Percentiles rank a stretch among this genome's conserved stretches.
phyloP scores from a whole-genome alignment of 1,140 invertebrate genomes.

The Aleiodes sp. region DNA sequence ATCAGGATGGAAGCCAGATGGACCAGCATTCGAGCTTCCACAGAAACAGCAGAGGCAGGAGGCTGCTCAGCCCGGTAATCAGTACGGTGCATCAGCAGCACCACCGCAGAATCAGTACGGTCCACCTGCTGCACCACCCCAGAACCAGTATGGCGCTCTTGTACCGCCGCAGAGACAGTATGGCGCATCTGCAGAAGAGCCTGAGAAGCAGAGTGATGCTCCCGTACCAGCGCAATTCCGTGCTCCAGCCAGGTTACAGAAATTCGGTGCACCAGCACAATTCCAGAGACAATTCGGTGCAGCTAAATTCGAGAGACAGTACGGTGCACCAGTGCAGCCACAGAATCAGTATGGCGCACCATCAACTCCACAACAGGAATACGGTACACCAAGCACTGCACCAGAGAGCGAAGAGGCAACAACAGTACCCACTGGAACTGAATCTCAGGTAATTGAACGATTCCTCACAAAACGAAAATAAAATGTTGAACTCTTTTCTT shows the following conservation, averaged over 20 bases:
- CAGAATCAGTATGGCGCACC: conserved; percentile 26
- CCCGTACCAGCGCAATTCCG: conserved; percentile 33
- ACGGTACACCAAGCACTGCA: conserved; percentile 44
- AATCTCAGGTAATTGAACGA: conserved; percentile 32
- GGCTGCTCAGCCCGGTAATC: conserved; percentile 26
- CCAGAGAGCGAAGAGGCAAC: conserved; percentile 52
- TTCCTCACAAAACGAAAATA: too few relatives aligned
- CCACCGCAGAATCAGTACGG: conserved; percentile 38
- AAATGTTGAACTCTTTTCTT: neutral
- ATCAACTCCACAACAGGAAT: conserved; percentile 25
- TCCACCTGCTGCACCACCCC: conserved; percentile 35
- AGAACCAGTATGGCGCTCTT: conserved; percentile 42
- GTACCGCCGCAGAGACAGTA: conserved; percentile 38
- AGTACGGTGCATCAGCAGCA: conserved; percentile 35
- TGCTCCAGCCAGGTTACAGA: too few relatives aligned
- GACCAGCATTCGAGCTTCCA: conserved; percentile 68
- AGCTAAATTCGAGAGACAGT: conserved; percentile 15
- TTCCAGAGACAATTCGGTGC: conserved; percentile 37
- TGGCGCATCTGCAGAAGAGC: conserved; percentile 14
- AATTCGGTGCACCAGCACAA: conserved; percentile 42
- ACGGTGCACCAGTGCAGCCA: conserved; percentile 10
- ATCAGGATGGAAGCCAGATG: conserved; percentile 68
- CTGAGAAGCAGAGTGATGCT: conserved; percentile 31
- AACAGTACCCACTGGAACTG: conserved; percentile 40
- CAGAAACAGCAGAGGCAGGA: conserved; percentile 50